Conservation (phyloP, 92 coral and sea anemone genomes). For the Siderastrea siderea region DNA sequence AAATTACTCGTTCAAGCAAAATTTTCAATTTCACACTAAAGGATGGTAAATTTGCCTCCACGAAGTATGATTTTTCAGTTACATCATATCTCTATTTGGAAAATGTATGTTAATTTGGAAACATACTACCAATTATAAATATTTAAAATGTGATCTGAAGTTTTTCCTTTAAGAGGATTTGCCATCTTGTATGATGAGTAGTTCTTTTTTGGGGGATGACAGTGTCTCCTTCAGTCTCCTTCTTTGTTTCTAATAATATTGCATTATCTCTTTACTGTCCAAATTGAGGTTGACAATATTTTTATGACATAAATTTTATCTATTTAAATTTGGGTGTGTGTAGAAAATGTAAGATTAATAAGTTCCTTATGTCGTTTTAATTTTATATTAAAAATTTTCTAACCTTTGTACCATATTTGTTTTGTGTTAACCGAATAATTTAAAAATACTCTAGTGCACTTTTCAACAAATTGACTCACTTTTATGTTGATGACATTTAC, state of each 20-base stretch:
- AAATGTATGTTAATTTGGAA: slow-evolving; percentile 37
- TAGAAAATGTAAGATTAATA: neutral
- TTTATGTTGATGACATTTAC: no score
- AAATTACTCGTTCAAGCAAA: neutral
- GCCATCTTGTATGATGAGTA: neutral
- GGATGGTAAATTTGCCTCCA: neutral
- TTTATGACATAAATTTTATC: neutral
- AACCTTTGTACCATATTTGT: neutral
- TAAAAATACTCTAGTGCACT: no score
- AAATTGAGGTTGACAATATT: neutral
- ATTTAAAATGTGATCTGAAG: slow-evolving; percentile 4
- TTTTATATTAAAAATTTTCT: neutral
- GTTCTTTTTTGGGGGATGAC: neutral
- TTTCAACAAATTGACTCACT: no score
- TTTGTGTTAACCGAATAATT: no score
- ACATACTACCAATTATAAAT: neutral
- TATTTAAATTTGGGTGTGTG: neutral
- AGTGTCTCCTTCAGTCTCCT: neutral
- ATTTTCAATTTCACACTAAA: neutral
- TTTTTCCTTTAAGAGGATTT: slow-evolving; percentile 7
- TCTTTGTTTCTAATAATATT: neutral
- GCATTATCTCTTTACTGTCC: neutral
- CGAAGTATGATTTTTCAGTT: neutral
- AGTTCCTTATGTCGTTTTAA: neutral
- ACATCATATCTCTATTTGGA: slow-evolving; percentile 21